phyloP scores from a whole-genome alignment of 1,140 invertebrate genomes.

The Aphelinus atriplicis region DNA sequence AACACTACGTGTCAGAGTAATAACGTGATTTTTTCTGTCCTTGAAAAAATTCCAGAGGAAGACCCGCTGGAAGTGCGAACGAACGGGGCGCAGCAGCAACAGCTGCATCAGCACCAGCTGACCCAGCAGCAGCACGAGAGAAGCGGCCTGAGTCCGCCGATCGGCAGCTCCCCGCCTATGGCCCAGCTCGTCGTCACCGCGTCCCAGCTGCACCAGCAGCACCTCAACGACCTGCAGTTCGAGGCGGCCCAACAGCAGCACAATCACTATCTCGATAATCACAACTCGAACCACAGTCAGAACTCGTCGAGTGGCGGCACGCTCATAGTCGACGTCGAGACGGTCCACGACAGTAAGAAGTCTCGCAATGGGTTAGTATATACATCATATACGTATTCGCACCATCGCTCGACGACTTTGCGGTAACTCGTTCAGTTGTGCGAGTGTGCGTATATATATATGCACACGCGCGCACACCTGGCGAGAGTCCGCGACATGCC shows the following conservation, averaged over 20 bases:
- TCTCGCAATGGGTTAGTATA: constrained; percentile 59
- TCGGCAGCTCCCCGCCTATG: constrained; percentile 47
- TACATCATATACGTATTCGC: neutral
- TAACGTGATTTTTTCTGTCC: constrained; percentile 5
- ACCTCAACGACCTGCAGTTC: constrained; percentile 19
- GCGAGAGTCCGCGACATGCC: constrained; percentile 11
- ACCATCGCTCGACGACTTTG: no score
- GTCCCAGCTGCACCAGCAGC: constrained; percentile 6
- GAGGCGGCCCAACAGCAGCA: constrained; percentile 45
- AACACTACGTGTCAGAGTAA: no score
- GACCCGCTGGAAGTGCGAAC: constrained; percentile 56
- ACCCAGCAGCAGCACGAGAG: constrained; percentile 27
- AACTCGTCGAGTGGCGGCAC: constrained; percentile 35
- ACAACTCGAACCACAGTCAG: constrained; percentile 59
- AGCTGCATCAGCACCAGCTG: constrained; percentile 20
- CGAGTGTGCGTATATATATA: neutral
- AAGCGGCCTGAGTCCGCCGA: constrained; percentile 49
- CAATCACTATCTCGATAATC: constrained; percentile 61
- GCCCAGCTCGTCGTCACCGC: neutral
- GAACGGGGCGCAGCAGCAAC: constrained; percentile 46
- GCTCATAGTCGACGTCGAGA: constrained; percentile 58
- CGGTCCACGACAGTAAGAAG: constrained; percentile 60
- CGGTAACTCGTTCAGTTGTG: no score
- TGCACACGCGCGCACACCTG: constrained; percentile 42
- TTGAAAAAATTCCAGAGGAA: constrained; percentile 56